phyloP scores from a whole-genome alignment of 1,140 invertebrate genomes.

The Prorops nasuta region DNA sequence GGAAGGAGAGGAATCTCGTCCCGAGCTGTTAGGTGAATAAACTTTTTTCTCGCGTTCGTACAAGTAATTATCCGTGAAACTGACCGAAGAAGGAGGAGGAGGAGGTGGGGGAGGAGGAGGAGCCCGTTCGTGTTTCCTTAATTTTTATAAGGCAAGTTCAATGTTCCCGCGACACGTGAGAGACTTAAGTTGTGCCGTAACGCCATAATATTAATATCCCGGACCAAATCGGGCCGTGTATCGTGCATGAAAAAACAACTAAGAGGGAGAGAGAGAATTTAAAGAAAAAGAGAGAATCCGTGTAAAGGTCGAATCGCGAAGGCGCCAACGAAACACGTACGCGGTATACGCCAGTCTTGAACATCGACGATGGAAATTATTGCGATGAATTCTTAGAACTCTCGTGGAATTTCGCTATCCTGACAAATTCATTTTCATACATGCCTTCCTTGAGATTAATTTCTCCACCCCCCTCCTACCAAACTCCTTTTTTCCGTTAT shows the following conservation, averaged over 20 bases:
- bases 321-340: conserved; percentile 21
- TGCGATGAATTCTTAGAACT: background rate
- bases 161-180: conserved; percentile 15
- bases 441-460: no score
- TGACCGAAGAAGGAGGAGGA: no score
- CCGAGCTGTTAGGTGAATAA: no score
- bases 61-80: no score
- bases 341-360: conserved; percentile 13
- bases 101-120: no score
- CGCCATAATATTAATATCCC: conserved; percentile 35
- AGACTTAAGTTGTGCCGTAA: conserved; percentile 16
- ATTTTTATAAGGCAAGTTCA: conserved; percentile 1
- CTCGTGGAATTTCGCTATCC: background rate
- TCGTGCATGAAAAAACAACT: conserved; percentile 5
- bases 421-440: no score
- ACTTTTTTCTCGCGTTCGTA: no score
- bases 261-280: background rate
- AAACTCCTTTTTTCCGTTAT: no score
- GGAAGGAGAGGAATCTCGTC: no score
- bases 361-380: background rate
- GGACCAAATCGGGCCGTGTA: conserved; percentile 23
- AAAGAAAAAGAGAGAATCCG: conserved; percentile 5
- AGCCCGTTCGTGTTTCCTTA: background rate
- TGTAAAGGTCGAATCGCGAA: conserved; percentile 15
- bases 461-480: no score